A percentile compares a stretch with the other conserved stretches of the same genome.
Conservation (phyloP, 1,140 invertebrate genomes). For the Calycopis cecrops region DNA sequence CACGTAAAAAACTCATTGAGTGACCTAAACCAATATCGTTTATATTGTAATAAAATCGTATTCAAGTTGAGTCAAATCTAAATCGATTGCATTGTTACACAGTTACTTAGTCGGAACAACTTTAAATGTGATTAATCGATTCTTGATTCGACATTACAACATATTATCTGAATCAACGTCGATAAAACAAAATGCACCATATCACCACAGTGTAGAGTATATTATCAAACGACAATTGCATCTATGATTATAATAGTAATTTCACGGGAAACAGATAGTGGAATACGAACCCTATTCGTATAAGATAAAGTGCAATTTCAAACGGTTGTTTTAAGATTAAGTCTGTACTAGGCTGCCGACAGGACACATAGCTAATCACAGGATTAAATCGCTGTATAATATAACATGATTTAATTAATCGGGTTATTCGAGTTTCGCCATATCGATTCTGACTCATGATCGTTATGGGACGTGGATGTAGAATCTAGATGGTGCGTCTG, state of each 20-base stretch:
- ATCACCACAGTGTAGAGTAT: not conserved
- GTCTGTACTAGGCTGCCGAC: too few relatives aligned
- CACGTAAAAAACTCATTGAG: too few relatives aligned
- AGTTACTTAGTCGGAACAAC: too few relatives aligned
- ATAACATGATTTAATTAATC: conserved; percentile 10
- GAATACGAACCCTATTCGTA: not conserved
- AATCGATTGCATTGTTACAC: too few relatives aligned
- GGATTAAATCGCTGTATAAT: conserved; percentile 5
- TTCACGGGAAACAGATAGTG: not conserved
- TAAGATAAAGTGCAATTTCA: not conserved
- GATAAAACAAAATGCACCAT: not conserved
- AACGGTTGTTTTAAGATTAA: not conserved
- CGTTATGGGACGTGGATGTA: too few relatives aligned
- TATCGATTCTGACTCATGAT: not conserved
- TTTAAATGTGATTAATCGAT: conserved; percentile 2
- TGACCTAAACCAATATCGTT: too few relatives aligned
- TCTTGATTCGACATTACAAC: not conserved
- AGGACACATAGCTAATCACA: not conserved
- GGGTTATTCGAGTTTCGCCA: conserved; percentile 1
- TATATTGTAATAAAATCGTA: too few relatives aligned
- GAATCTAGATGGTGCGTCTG: too few relatives aligned
- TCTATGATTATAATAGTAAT: conserved; percentile 1
- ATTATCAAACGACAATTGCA: not conserved
- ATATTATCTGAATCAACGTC: not conserved
- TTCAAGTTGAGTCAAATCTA: too few relatives aligned